Evolutionary conservation across 30 jellyfish, hydroid and myxozoan genomes (phyloP), one percentile per base, ranked within the genome.

Genomic region (Chrysaora quinquecirrha): DNA sequence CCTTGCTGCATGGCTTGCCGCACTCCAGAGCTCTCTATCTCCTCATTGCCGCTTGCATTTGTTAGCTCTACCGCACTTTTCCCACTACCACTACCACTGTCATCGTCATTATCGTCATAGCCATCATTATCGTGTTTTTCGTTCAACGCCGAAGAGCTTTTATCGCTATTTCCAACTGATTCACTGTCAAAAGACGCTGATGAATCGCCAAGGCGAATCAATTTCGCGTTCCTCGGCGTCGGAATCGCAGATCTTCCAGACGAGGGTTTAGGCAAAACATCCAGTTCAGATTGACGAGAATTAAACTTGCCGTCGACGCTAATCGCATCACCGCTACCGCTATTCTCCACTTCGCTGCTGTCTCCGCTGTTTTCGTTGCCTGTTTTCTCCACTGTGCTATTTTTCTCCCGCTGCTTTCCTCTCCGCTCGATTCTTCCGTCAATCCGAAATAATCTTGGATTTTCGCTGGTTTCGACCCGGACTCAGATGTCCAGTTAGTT

Each of bases 241-340:
- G 89, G 89, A 1, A 78, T 78, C 0, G 81, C 89, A 23, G 89
- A 78, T 29, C 89, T 64, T 19, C 89, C 70, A 1, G 89, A 75
- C 1, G 89, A 78, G 25, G 89, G 89, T 25, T 52, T 52, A 16
- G 29, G 68, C 19, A 20, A 16, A 3, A 20, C 19, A 2, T 9
- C 29, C 2, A 25, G 19, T 52, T 52, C 68, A 4, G 68, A 2
- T 20, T 52, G 68, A 52, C 68, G 9, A 7, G 68, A 10, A 25
- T 16, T 25, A 4, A 27, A 18, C 35, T 63, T 60, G 34, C 79
- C 9, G 19, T 20, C 46, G 7, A 48, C 2, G 14, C 14, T 10
- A 0, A 27, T 25, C 3, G 25, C 64, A 3, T 52, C 68, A 52
- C 68, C 25, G 19, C 68, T 52, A 10, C 68, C 68, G 19, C 68